Evolutionary conservation across 2,113 vertebrate genomes (phyloP), one percentile per base, ranked within the genome.

Genomic region (Gambusia holbrooki): DNA sequence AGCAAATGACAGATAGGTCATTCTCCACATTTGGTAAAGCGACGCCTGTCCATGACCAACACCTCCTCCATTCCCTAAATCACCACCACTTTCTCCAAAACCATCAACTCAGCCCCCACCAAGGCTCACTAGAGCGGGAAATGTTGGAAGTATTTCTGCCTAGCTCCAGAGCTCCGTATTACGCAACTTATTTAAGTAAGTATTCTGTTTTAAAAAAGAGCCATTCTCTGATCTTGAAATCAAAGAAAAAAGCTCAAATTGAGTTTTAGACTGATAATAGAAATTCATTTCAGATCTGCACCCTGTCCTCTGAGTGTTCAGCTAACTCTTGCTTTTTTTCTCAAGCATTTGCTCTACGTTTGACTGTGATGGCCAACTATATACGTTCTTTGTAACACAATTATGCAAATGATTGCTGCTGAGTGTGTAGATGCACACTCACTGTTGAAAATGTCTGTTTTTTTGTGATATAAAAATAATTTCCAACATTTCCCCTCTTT

Each of bases 11-110:
- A 73, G 95, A 98, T 94, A 94, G 95, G 87, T 98, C 97, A 86
- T 99, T 99, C 95, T 98, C 96, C 92, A 98, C 97, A 84, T 99
- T 98, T 65, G 97, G 97, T 94, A 98, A 98, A 95, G 96, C 97
- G 94, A 97, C 95, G 91, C 95, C 96, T 87, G 81, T 89, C 86
- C 89, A 83, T 90, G 89, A 85, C 63, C 84, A 86, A 62, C 84
- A 90, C 12, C 76, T 82, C 73, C 83, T 87, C 65, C 83, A 83
- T 62, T 82, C 88, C 74, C 75, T 87, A 61, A 54, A 84, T 82
- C 88, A 87, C 62, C 84, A 88, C 71, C 86, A 86, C 77, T 84
- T 71, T 66, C 80, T 80, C 74, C 88, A 71, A 86, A 94, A 96
- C 79, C 92, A 86, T 80, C 91, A 87, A 79, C 74, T 79, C 80